phyloP scores from a whole-genome alignment of 2,113 vertebrate genomes.

The Madoqua kirkii region DNA sequence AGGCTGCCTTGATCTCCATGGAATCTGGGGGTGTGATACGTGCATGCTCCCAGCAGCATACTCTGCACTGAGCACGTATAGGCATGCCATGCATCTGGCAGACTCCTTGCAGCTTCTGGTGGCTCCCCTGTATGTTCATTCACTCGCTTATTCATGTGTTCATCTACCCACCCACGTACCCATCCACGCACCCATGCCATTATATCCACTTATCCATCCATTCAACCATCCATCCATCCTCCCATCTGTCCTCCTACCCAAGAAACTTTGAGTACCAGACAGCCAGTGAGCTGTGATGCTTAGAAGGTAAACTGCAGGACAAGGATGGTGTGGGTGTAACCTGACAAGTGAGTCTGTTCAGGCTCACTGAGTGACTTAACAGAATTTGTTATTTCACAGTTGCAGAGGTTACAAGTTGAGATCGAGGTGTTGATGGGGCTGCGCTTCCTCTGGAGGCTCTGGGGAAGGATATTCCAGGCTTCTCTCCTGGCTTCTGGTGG shows the following conservation, averaged over 20 bases:
- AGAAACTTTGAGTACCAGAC: not conserved
- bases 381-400: not conserved
- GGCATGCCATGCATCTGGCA: fast-evolving
- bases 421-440: fast-evolving
- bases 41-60: not conserved
- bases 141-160: not conserved
- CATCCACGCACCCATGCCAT: not conserved
- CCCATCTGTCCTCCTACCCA: not conserved
- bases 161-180: fast-evolving
- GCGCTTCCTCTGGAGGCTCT: not conserved
- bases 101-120: not conserved
- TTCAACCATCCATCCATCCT: not conserved
- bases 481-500: not conserved
- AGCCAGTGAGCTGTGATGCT: not conserved
- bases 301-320: not conserved
- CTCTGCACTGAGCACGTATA: not conserved
- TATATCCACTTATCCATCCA: not conserved
- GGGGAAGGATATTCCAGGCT: not conserved
- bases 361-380: not conserved
- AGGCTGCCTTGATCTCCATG: not conserved
- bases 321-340: too few species aligned
- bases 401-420: not conserved
- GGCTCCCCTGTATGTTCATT: not conserved
- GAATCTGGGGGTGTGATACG: fast-evolving
- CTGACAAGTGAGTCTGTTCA: not conserved